Base-by-base conservation (phyloP, 1,140 invertebrate species). In the Aphidius ervi region DNA sequence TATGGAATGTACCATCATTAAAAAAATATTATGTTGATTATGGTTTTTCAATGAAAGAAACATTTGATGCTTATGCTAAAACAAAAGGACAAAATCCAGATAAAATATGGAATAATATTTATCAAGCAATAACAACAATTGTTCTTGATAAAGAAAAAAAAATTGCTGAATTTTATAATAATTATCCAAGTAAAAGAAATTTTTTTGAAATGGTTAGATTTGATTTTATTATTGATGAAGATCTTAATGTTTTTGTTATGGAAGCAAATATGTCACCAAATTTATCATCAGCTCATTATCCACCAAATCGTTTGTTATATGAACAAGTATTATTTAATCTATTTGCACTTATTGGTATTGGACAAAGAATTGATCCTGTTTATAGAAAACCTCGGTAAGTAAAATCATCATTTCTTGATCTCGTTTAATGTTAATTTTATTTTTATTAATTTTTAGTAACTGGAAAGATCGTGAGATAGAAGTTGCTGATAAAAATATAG, bases 241-340 rank as follows among this genome's bases (percentile, higher is more conserved):
- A 96, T 53, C 71, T 97, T 0, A 91, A 93, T 52, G 89, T 97
- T 4, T 93, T 87, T 69, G 79, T 97, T 4, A 90, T 98, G 86
- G 96, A 98, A 78, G 95, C 93, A 1, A 99, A 99, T 74, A 98
- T 98, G 96, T 97, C 94, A 40, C 97, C 96, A 0, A 98, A 99
- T 82, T 82, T 98, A 31, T 96, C 93, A 0, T 97, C 95, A 0
- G 88, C 88, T 1, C 95, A 99, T 80, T 98, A 91, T 76, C 86
- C 88, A 47, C 88, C 87, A 1, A 98, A 98, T 75, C 85, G 87
- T 61, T 72, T 94, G 8, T 74, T 99, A 0, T 98, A 98, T 67
- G 92, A 98, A 70, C 94, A 98, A 82, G 90, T 98, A 4, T 67
- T 98, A 5, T 95, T 88, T 71, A 96, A 91, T 75, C 70, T 95